phyloP scores from a whole-genome alignment of 1,140 invertebrate species.

The Pseudachorutes palmiensis region DNA sequence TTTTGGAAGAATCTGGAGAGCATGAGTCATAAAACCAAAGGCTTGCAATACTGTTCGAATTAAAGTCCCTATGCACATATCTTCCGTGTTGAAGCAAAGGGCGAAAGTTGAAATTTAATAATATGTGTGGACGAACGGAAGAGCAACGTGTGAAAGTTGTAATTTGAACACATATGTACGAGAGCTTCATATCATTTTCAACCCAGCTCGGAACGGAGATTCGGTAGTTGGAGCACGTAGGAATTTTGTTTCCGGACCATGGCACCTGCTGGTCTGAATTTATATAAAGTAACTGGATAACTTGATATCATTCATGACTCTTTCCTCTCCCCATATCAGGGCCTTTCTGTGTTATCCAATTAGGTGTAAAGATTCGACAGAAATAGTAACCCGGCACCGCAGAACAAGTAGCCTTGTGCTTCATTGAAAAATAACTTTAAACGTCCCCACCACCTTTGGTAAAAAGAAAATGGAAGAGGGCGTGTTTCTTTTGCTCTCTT shows the following conservation, averaged over 20 bases:
- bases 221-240: conserved; percentile 36
- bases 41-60: too few relatives aligned
- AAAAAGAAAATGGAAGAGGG: too few relatives aligned
- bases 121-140: not conserved
- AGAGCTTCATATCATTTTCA: not conserved
- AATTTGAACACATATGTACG: not conserved
- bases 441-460: too few relatives aligned
- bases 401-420: too few relatives aligned
- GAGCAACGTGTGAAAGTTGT: not conserved
- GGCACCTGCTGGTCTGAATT: conserved; percentile 38
- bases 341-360: too few relatives aligned
- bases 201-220: not conserved
- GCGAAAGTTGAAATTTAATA: not conserved
- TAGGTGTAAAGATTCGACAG: too few relatives aligned
- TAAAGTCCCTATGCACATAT: too few relatives aligned
- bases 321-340: too few relatives aligned
- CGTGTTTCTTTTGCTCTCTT: too few relatives aligned
- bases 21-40: not conserved
- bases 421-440: too few relatives aligned
- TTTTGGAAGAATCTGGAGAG: too few relatives aligned
- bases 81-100: not conserved
- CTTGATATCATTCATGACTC: conserved; percentile 7
- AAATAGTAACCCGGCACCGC: too few relatives aligned
- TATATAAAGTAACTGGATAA: not conserved
- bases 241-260: conserved; percentile 39